A percentile compares a stretch with the other conserved stretches of the same genome.
These are phyloP conservation scores for Caenorhabditis macrosperma DNA, from an alignment of 2,888 invertebrate genomes.

Conservation along the genomic window DNA sequence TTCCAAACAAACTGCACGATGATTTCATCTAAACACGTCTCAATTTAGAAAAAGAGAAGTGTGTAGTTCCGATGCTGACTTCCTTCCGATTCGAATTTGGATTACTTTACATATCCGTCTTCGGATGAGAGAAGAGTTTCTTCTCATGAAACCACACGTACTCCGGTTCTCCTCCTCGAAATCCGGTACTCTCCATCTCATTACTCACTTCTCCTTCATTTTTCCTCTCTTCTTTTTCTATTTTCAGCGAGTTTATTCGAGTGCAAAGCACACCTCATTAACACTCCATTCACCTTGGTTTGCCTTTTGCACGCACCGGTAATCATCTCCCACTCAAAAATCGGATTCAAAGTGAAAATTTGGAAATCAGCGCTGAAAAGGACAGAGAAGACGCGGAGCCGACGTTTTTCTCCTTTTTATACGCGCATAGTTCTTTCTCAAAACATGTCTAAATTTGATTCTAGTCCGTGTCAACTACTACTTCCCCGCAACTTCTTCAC, in stretches of 20 bases:
- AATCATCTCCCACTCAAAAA: neutral
- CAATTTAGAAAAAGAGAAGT: conserved; percentile 2
- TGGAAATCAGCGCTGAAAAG: too few species aligned
- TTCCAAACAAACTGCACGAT: conserved; percentile 1
- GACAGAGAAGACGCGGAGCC: neutral
- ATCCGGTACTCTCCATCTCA: too few species aligned
- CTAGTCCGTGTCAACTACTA: neutral
- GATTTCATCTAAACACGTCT: conserved; percentile 30
- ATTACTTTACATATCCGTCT: conserved; percentile 13
- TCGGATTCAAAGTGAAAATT: neutral
- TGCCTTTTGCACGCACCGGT: conserved; percentile 23
- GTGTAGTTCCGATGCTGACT: neutral
- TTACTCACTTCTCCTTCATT: conserved; percentile 20
- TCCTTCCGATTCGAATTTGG: conserved; percentile 37
- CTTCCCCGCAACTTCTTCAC: neutral
- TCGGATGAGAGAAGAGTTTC: conserved; percentile 4
- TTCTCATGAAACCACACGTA: conserved; percentile 5
- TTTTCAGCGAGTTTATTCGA: conserved; percentile 22
- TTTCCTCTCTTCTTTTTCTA: conserved; percentile 22
- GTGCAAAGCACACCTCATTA: conserved; percentile 33
- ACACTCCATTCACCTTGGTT: conserved; percentile 18
- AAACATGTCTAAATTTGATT: neutral
- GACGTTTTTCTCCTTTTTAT: neutral
- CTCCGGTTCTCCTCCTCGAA: too few species aligned
- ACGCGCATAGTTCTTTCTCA: neutral